A percentile compares a stretch with the other conserved stretches of the same genome.
Evolutionary conservation across 2,888 invertebrate genomes (phyloP).

Genomic region (Keiferia lycopersicella): DNA sequence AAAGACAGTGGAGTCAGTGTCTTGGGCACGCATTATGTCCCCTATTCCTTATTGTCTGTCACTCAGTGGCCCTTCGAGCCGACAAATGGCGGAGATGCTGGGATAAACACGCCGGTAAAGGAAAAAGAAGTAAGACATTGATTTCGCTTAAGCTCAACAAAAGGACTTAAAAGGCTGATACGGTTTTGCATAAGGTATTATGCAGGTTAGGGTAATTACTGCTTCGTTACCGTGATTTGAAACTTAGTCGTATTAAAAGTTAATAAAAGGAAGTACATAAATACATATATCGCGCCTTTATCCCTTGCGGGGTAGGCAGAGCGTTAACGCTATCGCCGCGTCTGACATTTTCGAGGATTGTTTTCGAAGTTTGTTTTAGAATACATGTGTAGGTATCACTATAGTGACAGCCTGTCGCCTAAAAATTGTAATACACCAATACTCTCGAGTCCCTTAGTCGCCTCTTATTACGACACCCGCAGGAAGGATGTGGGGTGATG

Average conservation of each 20-base stretch:
- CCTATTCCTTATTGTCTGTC: conserved; percentile 70
- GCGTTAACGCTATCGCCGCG: too few relatives aligned
- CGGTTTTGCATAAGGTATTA: conserved; percentile 43
- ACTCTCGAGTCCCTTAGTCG: too few relatives aligned
- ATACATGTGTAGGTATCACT: too few relatives aligned
- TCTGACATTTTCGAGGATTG: too few relatives aligned
- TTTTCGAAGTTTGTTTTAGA: too few relatives aligned
- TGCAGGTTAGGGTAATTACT: conserved; percentile 32
- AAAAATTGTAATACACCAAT: too few relatives aligned
- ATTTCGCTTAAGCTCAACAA: conserved; percentile 41
- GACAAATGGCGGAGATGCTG: conserved; percentile 76
- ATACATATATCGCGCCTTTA: too few relatives aligned
- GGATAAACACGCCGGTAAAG: conserved; percentile 59
- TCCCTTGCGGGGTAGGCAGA: too few relatives aligned
- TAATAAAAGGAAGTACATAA: neutral
- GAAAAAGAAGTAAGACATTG: conserved; percentile 40
- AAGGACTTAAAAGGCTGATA: conserved; percentile 42
- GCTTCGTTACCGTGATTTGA: neutral
- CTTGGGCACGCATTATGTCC: conserved; percentile 70
- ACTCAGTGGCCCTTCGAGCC: conserved; percentile 69
- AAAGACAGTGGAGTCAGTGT: conserved; percentile 55
- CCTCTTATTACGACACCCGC: too few relatives aligned
- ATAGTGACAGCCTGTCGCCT: too few relatives aligned
- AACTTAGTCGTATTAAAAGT: neutral
- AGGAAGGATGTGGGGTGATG: too few relatives aligned